phyloP scores from a whole-genome alignment of 2,797 vertebrate genomes.

The Carduelis carduelis region DNA sequence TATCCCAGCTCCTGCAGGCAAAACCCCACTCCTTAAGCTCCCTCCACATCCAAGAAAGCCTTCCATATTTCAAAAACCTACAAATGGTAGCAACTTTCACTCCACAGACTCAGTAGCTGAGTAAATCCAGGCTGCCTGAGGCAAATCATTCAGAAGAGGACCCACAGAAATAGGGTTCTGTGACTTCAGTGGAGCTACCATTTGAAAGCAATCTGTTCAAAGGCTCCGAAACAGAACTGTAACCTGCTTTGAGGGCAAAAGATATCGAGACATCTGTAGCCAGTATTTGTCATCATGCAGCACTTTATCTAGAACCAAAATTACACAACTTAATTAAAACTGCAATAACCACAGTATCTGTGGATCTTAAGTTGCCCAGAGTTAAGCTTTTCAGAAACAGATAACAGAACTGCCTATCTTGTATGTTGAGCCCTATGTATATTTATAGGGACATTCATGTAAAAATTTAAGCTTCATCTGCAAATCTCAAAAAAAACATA shows the following conservation, averaged over 20 bases:
- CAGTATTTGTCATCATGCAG: not conserved
- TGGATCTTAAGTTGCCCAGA: not conserved
- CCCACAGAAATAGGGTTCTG: not conserved
- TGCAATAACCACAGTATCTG: not conserved
- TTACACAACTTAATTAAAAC: not conserved
- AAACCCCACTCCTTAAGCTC: not conserved
- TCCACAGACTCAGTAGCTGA: not conserved
- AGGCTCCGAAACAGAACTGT: not conserved
- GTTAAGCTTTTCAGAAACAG: not conserved
- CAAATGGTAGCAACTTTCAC: not conserved
- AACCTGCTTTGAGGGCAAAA: not conserved
- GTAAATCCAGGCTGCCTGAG: not conserved
- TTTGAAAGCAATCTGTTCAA: not conserved
- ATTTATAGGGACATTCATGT: not conserved
- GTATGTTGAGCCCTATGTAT: fast-evolving
- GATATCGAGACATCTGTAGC: fast-evolving
- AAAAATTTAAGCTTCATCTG: not conserved
- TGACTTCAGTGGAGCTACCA: not conserved
- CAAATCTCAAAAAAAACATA: not conserved
- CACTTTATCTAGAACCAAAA: not conserved
- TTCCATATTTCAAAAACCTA: not conserved
- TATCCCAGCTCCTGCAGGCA: not conserved
- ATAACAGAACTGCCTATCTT: not conserved
- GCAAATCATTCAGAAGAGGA: not conserved
- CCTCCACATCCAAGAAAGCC: not conserved